Evolutionary conservation across 2,888 invertebrate species (phyloP).

Genomic region (Drosophila nigricruria): DNA sequence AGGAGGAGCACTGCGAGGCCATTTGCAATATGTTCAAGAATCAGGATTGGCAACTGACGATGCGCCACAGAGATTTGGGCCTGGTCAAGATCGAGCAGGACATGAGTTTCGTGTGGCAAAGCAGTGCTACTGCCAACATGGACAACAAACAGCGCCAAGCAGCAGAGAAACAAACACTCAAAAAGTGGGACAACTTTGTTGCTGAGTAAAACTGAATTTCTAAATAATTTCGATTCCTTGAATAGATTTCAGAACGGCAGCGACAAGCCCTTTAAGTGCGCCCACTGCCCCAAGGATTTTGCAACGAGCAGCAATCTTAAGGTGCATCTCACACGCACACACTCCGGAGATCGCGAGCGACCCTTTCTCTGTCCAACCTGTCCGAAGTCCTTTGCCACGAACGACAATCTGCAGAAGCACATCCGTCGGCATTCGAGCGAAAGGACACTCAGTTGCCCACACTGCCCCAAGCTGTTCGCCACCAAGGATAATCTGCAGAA

Average conservation of each 20-base stretch:
- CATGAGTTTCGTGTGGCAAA: slow-evolving; percentile 52
- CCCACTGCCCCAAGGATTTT: slow-evolving; percentile 50
- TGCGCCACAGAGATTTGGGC: slow-evolving; percentile 54
- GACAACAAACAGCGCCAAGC: slow-evolving; percentile 30
- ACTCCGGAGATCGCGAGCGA: slow-evolving; percentile 52
- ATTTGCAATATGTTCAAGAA: slow-evolving; percentile 57
- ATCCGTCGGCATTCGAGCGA: slow-evolving; percentile 53
- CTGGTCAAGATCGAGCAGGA: slow-evolving; percentile 56
- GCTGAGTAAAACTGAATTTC: neutral
- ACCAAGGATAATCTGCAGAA: slow-evolving; percentile 58
- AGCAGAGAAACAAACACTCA: slow-evolving; percentile 39
- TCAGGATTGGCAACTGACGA: slow-evolving; percentile 52
- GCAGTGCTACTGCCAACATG: slow-evolving; percentile 2
- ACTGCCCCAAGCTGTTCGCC: slow-evolving; percentile 55
- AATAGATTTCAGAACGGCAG: slow-evolving; percentile 27
- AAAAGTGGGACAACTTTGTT: slow-evolving; percentile 22
- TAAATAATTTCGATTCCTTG: neutral
- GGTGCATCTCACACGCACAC: slow-evolving; percentile 49
- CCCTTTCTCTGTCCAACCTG: slow-evolving; percentile 52
- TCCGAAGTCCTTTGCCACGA: slow-evolving; percentile 50
- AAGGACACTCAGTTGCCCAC: slow-evolving; percentile 46
- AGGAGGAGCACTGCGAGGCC: slow-evolving; percentile 57
- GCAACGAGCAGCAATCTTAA: slow-evolving; percentile 54
- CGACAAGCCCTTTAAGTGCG: slow-evolving; percentile 51
- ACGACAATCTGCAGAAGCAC: slow-evolving; percentile 53